Evolutionary conservation across 1,140 invertebrate genomes (phyloP).

Genomic region (Aplysia californica): DNA sequence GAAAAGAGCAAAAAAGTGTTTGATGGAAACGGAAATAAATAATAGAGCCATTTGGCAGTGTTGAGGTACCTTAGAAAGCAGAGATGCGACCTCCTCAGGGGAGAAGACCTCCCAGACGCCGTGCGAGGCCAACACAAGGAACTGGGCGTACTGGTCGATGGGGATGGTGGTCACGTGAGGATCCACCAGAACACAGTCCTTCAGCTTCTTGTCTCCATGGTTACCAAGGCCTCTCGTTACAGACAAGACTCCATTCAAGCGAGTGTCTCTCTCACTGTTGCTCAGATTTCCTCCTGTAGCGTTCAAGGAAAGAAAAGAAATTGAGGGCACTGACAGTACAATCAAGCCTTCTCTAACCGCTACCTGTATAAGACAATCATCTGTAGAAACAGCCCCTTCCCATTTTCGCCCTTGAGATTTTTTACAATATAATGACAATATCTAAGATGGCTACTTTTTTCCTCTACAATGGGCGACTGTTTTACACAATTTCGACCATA

Average conservation of each 20-base stretch:
- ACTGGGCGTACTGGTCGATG: constrained; percentile 63
- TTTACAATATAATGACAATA: neutral
- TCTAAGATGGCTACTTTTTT: neutral
- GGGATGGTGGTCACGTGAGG: constrained; percentile 51
- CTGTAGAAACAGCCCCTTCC: no score
- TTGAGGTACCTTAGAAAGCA: constrained; percentile 60
- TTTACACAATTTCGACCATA: neutral
- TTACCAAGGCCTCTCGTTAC: constrained; percentile 66
- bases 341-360: no score
- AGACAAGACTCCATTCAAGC: constrained; percentile 61
- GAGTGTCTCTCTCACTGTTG: constrained; percentile 53
- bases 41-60: no score
- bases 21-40: no score
- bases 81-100: constrained; percentile 56
- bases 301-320: no score
- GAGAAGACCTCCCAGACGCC: constrained; percentile 65
- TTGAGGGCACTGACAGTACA: no score
- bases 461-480: no score
- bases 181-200: constrained; percentile 56
- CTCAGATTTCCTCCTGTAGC: constrained; percentile 61
- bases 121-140: constrained; percentile 60
- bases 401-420: neutral
- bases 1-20: no score
- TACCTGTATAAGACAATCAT: no score
- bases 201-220: constrained; percentile 63